A percentile compares a stretch with the other conserved stretches of the same genome.
Conservation (phyloP, 1,140 invertebrate species). For the Drosophila repletoides region DNA sequence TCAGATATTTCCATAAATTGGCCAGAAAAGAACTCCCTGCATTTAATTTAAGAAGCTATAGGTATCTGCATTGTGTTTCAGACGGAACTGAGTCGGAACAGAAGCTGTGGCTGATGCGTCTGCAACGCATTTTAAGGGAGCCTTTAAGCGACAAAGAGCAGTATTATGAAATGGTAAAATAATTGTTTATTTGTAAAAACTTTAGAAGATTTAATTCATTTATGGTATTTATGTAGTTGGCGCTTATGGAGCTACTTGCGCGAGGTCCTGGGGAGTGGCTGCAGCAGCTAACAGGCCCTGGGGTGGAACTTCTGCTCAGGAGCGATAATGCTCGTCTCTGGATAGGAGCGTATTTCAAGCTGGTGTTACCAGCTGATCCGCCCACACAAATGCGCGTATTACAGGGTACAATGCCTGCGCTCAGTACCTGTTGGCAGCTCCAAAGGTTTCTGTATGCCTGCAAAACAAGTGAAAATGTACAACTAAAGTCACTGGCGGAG, state of each 20-base stretch:
- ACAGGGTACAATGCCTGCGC: slow-evolving; percentile 1
- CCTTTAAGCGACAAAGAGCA: slow-evolving; percentile 11
- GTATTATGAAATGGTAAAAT: slow-evolving; percentile 62
- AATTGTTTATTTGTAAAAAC: too few species aligned
- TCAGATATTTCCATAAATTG: slow-evolving; percentile 49
- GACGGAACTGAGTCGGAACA: slow-evolving; percentile 1
- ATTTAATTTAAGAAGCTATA: slow-evolving; percentile 27
- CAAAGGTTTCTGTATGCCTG: slow-evolving; percentile 43
- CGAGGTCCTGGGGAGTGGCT: slow-evolving; percentile 25
- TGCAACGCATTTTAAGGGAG: slow-evolving; percentile 8
- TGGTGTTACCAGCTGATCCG: neutral
- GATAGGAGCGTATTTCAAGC: slow-evolving; percentile 33
- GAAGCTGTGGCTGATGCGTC: slow-evolving; percentile 21
- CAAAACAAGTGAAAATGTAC: slow-evolving; percentile 1
- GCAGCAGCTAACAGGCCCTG: neutral
- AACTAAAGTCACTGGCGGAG: slow-evolving; percentile 31
- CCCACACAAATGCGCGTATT: slow-evolving; percentile 26
- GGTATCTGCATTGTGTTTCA: slow-evolving; percentile 25
- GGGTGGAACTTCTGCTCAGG: slow-evolving; percentile 6
- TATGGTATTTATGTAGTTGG: slow-evolving; percentile 4
- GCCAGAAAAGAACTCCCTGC: neutral
- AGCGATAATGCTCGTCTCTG: slow-evolving; percentile 10
- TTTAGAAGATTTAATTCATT: neutral
- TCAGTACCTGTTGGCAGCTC: slow-evolving; percentile 34
- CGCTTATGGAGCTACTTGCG: slow-evolving; percentile 31